These are phyloP conservation scores for Hapalemur alaotrensis DNA, from an alignment of 2,797 vertebrate species.

Conservation along the genomic window DNA sequence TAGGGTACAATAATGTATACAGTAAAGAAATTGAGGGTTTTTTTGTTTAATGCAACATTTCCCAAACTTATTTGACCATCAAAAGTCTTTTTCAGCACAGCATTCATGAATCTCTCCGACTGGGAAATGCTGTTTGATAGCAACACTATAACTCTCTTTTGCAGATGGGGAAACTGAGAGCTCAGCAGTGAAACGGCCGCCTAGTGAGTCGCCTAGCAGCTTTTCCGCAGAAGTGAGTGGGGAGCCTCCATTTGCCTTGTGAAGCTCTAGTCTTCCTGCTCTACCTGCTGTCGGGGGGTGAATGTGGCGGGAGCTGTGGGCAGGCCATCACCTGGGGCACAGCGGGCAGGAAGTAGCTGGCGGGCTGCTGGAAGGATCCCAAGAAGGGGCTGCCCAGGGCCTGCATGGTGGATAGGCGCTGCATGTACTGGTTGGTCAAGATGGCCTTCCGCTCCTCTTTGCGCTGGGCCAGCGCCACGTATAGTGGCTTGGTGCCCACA, in stretches of 20 bases:
- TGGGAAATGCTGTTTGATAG: not conserved
- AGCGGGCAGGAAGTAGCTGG: conserved; percentile 91
- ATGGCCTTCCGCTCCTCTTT: conserved; percentile 98
- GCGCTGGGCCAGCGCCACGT: conserved; percentile 95
- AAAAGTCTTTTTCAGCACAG: not conserved
- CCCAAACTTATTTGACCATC: not conserved
- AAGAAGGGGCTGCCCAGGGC: conserved; percentile 89
- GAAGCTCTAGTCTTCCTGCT: not conserved
- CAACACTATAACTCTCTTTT: not conserved
- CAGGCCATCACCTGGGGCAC: conserved; percentile 90
- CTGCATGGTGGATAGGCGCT: conserved; percentile 92
- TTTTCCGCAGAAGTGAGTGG: not conserved
- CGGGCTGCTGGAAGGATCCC: conserved; percentile 90
- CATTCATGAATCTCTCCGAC: not conserved
- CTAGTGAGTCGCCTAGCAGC: too few relatives aligned
- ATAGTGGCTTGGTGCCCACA: conserved; percentile 96
- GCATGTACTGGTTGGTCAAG: conserved; percentile 97
- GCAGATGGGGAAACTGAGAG: not conserved
- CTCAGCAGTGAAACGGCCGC: rapidly evolving
- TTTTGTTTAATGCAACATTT: not conserved
- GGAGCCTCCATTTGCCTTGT: not conserved
- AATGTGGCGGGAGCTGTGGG: rapidly evolving
- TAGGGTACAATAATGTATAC: rapidly evolving
- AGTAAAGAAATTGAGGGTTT: not conserved
- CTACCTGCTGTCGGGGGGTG: not conserved